Evolutionary conservation across 2,113 vertebrate species (phyloP), one percentile per base, ranked within the genome.

Genomic region (Australoheros scitulus): DNA sequence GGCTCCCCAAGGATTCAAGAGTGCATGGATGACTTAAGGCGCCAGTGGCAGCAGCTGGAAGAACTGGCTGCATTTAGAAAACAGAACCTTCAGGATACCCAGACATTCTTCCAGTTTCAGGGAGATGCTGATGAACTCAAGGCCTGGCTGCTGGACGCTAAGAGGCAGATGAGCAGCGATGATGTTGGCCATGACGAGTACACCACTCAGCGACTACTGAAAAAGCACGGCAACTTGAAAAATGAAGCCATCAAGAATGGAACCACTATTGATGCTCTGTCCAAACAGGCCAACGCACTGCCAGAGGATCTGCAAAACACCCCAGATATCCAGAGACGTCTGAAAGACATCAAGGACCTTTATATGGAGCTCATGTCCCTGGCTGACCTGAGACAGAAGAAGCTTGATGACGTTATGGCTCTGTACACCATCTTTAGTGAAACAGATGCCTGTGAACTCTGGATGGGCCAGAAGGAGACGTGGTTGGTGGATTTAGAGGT

Each of bases 391-490:
- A 96, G 98, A 3, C 94, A 95, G 87, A 97, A 96, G 79, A 97
- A 95, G 88, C 94, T 99, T 22, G 97, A 97, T 75, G 97, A 99
- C 1, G 92, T 97, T 1, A 95, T 98, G 72, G 94, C 97, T 63
- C 96, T 98, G 61, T 99, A 99, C 92, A 99, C 96, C 0, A 97
- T 99, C 79, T 97, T 99, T n/a, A 97, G 97, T 38, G 98, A 99
- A 93, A 97, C 97, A 0, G 98, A 99, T 0, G 97, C 97, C 34
- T 99, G 98, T 43, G 96, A 98, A 89, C 95, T 99, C 14, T 99
- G 98, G 98, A 99, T 99, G 97, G 95, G 94, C 0, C 96, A 97
- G 92, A 99, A 99, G 89, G 97, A 97, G 94, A 98, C 97, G 57
- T 99, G 98, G 98, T 87, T 99, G 93, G 91, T 95, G 32, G 95